Evolutionary conservation across 2,797 vertebrate species (phyloP).

Genomic region (Myotis vivesi): DNA sequence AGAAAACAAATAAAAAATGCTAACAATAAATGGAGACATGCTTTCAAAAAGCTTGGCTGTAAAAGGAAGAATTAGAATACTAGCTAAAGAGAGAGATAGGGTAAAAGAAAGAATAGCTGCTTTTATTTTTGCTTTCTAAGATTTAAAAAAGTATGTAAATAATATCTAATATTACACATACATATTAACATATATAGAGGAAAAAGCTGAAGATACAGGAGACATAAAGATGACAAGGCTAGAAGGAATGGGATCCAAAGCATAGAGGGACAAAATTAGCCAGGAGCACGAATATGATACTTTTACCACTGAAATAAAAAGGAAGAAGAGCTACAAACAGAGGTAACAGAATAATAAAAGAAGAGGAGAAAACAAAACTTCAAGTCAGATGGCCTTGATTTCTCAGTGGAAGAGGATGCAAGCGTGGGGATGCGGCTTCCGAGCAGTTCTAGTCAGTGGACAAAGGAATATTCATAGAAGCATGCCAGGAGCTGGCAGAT

Average conservation of each 20-base stretch:
- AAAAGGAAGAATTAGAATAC: neutral
- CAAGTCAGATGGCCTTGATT: neutral
- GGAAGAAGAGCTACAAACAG: neutral
- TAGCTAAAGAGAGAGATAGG: neutral
- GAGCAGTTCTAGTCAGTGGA: neutral
- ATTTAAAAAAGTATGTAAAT: neutral
- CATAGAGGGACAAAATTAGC: neutral
- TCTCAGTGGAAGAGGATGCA: neutral
- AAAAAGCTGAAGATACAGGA: neutral
- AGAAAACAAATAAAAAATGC: neutral
- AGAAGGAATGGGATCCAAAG: neutral
- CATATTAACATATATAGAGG: neutral
- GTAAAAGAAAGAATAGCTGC: neutral
- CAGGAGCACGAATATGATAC: neutral
- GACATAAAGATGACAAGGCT: neutral
- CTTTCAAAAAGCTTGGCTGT: neutral
- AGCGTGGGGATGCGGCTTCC: neutral
- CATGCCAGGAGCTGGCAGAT: neutral
- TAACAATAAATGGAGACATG: neutral
- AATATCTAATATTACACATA: neutral
- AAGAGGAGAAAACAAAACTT: neutral
- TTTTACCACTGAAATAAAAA: neutral
- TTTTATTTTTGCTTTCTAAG: conserved; percentile 24
- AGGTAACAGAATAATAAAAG: neutral
- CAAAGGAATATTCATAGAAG: neutral